phyloP scores from a whole-genome alignment of 2,113 vertebrate genomes.

The Coptodon bakossiorum region DNA sequence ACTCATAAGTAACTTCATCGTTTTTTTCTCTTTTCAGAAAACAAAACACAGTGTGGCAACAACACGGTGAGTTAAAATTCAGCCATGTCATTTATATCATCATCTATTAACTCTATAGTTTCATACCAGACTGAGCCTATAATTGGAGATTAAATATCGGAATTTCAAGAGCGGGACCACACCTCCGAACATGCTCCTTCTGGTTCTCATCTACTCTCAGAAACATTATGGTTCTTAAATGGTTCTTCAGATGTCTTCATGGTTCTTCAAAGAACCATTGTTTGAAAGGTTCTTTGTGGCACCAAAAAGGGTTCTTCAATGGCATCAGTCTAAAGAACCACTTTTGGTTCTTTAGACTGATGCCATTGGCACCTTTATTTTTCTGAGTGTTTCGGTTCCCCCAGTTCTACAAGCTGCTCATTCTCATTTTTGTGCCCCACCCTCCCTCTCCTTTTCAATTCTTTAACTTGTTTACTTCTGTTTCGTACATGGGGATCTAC shows the following conservation, averaged over 20 bases:
- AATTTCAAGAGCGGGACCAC: accelerated
- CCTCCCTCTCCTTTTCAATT: accelerated
- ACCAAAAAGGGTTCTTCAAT: too few species aligned
- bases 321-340: too few species aligned
- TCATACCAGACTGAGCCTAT: neutral
- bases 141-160: neutral
- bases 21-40: too few species aligned
- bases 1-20: too few species aligned
- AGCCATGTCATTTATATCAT: neutral
- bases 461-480: neutral
- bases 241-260: too few species aligned
- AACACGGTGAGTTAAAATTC: neutral
- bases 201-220: neutral
- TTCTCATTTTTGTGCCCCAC: accelerated
- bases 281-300: too few species aligned
- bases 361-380: too few species aligned
- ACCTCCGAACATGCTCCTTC: accelerated
- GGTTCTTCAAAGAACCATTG: too few species aligned
- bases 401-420: accelerated
- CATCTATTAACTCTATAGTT: neutral
- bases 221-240: too few species aligned
- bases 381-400: neutral
- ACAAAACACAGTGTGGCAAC: too few species aligned
- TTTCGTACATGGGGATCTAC: accelerated
- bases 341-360: too few species aligned